A percentile compares a stretch with the other conserved stretches of the same genome.
These are phyloP conservation scores for Palythoa caribaeorum DNA, from an alignment of 92 coral and sea anemone species.

Conservation along the genomic window DNA sequence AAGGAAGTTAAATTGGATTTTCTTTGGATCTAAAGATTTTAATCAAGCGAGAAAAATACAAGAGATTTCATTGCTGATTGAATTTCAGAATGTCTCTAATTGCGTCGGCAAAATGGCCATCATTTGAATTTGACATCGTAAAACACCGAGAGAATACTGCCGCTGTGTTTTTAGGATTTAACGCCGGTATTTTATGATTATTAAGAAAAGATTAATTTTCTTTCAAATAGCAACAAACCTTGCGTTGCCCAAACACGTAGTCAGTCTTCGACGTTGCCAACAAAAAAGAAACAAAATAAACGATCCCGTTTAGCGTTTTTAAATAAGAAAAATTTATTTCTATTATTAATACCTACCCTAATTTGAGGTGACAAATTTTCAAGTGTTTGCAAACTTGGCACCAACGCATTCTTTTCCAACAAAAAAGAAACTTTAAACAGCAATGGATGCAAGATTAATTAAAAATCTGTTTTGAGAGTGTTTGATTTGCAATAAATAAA, in stretches of 20 bases:
- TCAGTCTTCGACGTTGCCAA: no score
- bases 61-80: background rate
- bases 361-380: background rate
- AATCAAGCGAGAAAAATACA: background rate
- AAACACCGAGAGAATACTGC: background rate
- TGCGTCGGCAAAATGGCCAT: background rate
- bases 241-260: background rate
- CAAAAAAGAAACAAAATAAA: no score
- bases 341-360: background rate
- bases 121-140: background rate
- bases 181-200: no score
- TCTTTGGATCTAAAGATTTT: background rate
- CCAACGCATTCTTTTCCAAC: background rate
- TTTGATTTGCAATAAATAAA: background rate
- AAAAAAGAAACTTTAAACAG: background rate
- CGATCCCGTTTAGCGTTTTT: no score
- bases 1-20: background rate
- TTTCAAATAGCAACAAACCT: background rate
- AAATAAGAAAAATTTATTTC: background rate
- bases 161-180: background rate
- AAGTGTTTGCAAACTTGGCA: background rate
- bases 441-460: background rate
- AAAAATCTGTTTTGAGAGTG: background rate
- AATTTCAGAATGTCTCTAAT: background rate
- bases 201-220: background rate